Conservation (phyloP, 2,113 vertebrate genomes). For the Ranitomeya imitator region DNA sequence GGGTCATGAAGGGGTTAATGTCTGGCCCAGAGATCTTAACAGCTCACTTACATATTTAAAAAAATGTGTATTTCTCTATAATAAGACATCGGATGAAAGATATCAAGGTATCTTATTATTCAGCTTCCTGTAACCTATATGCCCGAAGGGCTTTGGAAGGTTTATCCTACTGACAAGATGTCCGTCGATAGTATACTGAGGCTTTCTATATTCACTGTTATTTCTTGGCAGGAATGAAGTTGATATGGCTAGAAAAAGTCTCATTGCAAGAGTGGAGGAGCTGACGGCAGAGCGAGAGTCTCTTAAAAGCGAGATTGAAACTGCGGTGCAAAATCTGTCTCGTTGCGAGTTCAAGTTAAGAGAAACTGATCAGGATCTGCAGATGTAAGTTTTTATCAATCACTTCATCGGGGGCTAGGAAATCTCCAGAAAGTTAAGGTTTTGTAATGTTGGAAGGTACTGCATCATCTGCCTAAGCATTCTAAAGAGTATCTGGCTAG, state of each 20-base stretch:
- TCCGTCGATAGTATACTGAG: too few relatives aligned
- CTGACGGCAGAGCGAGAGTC: constrained; percentile 56
- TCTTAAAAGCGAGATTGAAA: constrained; percentile 36
- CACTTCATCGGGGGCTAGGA: neutral
- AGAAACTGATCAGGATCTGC: constrained; percentile 57
- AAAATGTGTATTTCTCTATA: too few relatives aligned
- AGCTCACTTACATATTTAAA: too few relatives aligned
- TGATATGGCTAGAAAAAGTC: constrained; percentile 58
- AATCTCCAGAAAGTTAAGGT: neutral
- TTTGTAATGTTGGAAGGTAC: neutral
- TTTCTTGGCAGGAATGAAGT: constrained; percentile 30
- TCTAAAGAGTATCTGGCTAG: neutral
- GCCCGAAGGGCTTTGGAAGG: too few relatives aligned
- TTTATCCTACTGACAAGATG: too few relatives aligned
- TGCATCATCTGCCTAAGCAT: neutral
- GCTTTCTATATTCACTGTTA: neutral
- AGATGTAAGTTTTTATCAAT: constrained; percentile 36
- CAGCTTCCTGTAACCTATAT: too few relatives aligned
- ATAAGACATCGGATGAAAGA: too few relatives aligned
- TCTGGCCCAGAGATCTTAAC: too few relatives aligned
- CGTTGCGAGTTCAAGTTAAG: constrained; percentile 54
- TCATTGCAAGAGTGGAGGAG: constrained; percentile 60
- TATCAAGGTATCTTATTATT: too few relatives aligned
- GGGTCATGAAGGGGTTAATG: too few relatives aligned
- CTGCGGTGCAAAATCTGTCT: neutral